Base-by-base conservation (phyloP, 2,888 invertebrate genomes). In the Tetanocera ferruginea region DNA sequence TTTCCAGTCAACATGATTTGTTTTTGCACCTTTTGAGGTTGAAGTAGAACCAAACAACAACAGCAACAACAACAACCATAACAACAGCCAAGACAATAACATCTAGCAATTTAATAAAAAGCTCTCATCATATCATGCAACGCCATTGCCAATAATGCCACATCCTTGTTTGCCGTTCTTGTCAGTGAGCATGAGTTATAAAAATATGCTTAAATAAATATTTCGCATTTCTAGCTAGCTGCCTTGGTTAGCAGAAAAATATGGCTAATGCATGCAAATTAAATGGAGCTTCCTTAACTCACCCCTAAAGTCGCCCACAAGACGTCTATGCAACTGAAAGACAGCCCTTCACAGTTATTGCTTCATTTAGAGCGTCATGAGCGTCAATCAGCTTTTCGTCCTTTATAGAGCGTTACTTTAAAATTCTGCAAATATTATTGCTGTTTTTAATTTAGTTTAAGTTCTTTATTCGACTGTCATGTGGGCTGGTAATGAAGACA, bases 251-350 rank as follows among this genome's bases (percentile, higher is more conserved):
- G 11, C 25, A 25, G 23, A 75, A 89, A n/a, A 88, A 88, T 85
- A 89, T 88, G 85, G 87, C 86, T 82, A 85, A 84, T 84, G 80
- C 84, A 88, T 88, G 89, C 87, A 89, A 88, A 89, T 89, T 84
- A 85, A 87, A 85, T 86, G 85, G 82, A 62, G n/a, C 75, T 25
- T 14, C 55, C 31, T 28, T 28, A 19, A 11, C 28, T 25, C 67
- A 14, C 49, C 62, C 28, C 51, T 11, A n/a, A 9, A 51, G 43
- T 43, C 43, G 43, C 14, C 43, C 14, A 11, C 43, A 43, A 14
- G 3, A 43, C 1, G 43, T 11, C 43, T 11, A 43, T 43, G 6
- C 2, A 43, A 43, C 43, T 43, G 43, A 11, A 11, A 43, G 11
- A 43, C 43, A 11, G 11, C 6, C 11, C 43, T 11, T 43, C 2